These are phyloP conservation scores for Ctenopoma multispine DNA, from an alignment of 2,797 vertebrate species.

Conservation along the genomic window DNA sequence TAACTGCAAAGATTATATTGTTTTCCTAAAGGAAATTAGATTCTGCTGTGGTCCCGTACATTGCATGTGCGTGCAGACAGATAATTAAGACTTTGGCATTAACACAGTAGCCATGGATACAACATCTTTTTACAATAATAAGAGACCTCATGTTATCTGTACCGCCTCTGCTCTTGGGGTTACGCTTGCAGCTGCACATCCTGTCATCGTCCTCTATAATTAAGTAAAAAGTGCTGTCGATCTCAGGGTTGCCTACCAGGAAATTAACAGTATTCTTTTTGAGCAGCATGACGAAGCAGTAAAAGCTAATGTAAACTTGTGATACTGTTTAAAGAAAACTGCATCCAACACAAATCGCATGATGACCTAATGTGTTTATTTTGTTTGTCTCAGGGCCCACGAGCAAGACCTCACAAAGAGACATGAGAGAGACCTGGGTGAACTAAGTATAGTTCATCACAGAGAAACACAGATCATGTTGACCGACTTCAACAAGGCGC, in stretches of 20 bases:
- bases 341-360: not conserved
- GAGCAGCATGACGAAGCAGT: not conserved
- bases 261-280: constrained; percentile 19
- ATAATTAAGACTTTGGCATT: constrained; percentile 11
- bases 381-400: constrained; percentile 72
- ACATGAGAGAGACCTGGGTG: constrained; percentile 82
- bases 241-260: not conserved
- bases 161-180: constrained; percentile 12
- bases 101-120: constrained; percentile 33
- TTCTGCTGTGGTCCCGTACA: not conserved
- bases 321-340: not conserved
- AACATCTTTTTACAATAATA: not conserved
- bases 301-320: constrained; percentile 1
- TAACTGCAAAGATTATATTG: not conserved
- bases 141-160: not conserved
- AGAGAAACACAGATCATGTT: constrained; percentile 84
- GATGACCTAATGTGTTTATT: not conserved
- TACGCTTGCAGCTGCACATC: constrained; percentile 39
- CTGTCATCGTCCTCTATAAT: constrained; percentile 32
- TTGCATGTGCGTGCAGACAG: no score
- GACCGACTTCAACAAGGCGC: constrained; percentile 96
- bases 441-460: constrained; percentile 76
- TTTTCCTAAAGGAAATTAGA: not conserved
- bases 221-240: not conserved
- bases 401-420: constrained; percentile 83